phyloP scores from a whole-genome alignment of 1,140 invertebrate genomes.

The Aplysia californica region DNA sequence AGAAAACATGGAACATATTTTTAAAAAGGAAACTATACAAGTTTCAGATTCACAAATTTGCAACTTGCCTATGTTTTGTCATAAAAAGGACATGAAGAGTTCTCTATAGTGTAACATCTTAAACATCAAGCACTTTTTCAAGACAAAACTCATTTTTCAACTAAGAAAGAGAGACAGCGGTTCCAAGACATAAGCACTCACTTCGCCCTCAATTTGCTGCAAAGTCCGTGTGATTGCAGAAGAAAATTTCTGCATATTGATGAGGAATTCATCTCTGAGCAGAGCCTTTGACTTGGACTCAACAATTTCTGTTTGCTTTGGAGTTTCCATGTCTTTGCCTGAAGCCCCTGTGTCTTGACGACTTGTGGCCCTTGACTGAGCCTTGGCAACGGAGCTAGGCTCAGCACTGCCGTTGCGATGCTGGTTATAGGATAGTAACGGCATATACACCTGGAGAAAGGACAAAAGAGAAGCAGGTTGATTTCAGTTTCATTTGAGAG shows the following conservation, averaged over 20 bases:
- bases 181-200: too few species aligned
- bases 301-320: slow-evolving; percentile 46
- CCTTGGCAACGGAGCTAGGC: slow-evolving; percentile 6
- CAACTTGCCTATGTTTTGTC: too few species aligned
- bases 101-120: too few species aligned
- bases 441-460: slow-evolving; percentile 62
- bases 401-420: slow-evolving; percentile 50
- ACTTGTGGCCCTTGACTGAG: slow-evolving; percentile 36
- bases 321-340: slow-evolving; percentile 32
- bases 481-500: background rate
- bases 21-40: too few species aligned
- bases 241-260: slow-evolving; percentile 69
- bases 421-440: slow-evolving; percentile 63
- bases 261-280: slow-evolving; percentile 69
- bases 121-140: too few species aligned
- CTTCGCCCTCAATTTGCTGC: slow-evolving; percentile 69
- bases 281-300: slow-evolving; percentile 62
- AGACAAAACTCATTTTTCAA: background rate
- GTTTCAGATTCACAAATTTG: too few species aligned
- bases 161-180: too few species aligned
- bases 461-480: background rate
- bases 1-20: too few species aligned
- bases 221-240: slow-evolving; percentile 66
- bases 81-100: too few species aligned
- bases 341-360: slow-evolving; percentile 40